Conservation (phyloP, 2,888 invertebrate genomes). For the Coelogynopora nodosa region DNA sequence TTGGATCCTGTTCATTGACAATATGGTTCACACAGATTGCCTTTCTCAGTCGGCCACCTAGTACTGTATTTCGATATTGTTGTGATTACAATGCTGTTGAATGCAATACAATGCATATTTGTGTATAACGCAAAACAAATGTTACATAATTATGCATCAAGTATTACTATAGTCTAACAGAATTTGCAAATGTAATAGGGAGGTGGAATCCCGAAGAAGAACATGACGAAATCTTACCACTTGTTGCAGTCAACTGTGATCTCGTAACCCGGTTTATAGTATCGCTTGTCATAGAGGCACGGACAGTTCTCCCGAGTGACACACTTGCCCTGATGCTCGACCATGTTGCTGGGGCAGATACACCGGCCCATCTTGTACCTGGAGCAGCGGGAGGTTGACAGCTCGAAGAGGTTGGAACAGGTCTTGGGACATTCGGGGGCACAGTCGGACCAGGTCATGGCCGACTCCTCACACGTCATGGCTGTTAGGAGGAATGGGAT, state of each 20-base stretch:
- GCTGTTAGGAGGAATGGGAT: neutral
- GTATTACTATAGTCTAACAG: too few species aligned
- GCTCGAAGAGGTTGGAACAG: slow-evolving; percentile 34
- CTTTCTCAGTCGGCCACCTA: too few species aligned
- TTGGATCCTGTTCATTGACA: too few species aligned
- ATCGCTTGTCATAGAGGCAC: slow-evolving; percentile 68
- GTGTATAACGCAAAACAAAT: too few species aligned
- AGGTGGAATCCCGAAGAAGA: too few species aligned
- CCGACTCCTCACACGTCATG: neutral
- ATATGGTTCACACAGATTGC: too few species aligned
- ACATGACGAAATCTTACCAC: slow-evolving; percentile 53
- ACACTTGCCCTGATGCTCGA: slow-evolving; percentile 40
- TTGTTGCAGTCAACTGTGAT: slow-evolving; percentile 56
- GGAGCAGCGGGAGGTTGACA: neutral
- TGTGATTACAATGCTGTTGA: too few species aligned
- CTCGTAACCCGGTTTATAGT: slow-evolving; percentile 51
- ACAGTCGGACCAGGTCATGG: slow-evolving; percentile 41
- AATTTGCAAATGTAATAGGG: too few species aligned
- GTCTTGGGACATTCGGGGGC: slow-evolving; percentile 41
- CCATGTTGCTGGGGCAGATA: slow-evolving; percentile 33
- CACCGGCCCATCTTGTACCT: slow-evolving; percentile 40
- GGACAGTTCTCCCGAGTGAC: slow-evolving; percentile 61
- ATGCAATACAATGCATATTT: too few species aligned
- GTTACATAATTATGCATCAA: too few species aligned
- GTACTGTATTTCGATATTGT: too few species aligned